Evolutionary conservation across 2,888 invertebrate species (phyloP).

Genomic region (Harpalus rufipes): DNA sequence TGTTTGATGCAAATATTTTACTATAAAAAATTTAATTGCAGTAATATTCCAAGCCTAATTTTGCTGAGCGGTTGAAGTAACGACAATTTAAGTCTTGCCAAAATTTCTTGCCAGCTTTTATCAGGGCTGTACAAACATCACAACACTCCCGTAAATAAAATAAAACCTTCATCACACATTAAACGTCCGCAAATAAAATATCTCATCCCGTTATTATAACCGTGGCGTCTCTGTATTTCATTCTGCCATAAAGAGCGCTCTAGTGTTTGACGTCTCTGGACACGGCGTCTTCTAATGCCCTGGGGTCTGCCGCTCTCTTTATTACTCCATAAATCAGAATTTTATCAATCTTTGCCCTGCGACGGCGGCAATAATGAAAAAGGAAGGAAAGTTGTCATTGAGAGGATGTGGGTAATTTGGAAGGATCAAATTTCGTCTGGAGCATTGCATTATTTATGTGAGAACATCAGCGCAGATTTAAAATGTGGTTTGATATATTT

Average conservation of each 20-base stretch:
- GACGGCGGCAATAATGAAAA: slow-evolving; percentile 43
- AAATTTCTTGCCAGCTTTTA: not conserved
- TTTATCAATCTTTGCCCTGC: slow-evolving; percentile 58
- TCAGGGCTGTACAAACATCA: slow-evolving; percentile 9
- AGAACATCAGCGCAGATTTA: too few relatives aligned
- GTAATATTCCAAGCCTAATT: too few relatives aligned
- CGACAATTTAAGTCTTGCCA: too few relatives aligned
- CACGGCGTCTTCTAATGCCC: slow-evolving; percentile 40
- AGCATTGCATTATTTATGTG: too few relatives aligned
- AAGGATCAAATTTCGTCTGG: too few relatives aligned
- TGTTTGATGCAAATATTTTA: too few relatives aligned
- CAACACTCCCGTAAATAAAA: slow-evolving; percentile 12
- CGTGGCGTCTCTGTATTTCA: slow-evolving; percentile 28
- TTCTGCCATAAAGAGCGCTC: slow-evolving; percentile 30
- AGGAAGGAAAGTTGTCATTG: slow-evolving; percentile 28
- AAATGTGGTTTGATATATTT: too few relatives aligned
- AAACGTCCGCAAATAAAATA: slow-evolving; percentile 37
- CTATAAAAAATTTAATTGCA: too few relatives aligned
- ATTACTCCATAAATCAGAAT: slow-evolving; percentile 63
- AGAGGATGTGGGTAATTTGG: not conserved
- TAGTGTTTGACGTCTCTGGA: slow-evolving; percentile 22
- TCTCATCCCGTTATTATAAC: slow-evolving; percentile 32
- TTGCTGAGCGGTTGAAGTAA: too few relatives aligned
- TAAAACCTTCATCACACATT: slow-evolving; percentile 35
- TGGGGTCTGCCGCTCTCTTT: slow-evolving; percentile 52